A percentile compares a stretch with the other conserved stretches of the same genome.
phyloP scores from a whole-genome alignment of 2,113 vertebrate species.

The Manacus vitellinus region DNA sequence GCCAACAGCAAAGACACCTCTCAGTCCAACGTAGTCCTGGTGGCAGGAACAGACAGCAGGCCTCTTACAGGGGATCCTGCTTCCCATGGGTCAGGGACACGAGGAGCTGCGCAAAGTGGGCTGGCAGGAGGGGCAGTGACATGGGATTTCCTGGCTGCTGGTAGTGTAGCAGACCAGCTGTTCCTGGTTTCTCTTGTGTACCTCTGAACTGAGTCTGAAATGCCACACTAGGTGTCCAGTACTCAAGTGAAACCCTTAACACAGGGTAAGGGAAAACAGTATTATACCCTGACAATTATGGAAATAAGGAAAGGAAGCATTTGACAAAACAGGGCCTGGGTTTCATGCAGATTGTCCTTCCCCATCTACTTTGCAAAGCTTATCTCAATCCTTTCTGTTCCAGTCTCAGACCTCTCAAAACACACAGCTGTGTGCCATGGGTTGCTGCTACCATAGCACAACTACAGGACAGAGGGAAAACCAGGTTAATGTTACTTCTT shows the following conservation, averaged over 20 bases:
- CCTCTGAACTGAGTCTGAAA: background rate
- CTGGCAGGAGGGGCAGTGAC: background rate
- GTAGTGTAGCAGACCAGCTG: background rate
- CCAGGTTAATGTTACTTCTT: background rate
- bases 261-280: background rate
- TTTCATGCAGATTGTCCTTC: background rate
- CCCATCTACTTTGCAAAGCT: background rate
- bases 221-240: background rate
- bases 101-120: rapidly evolving
- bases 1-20: slow-evolving; percentile 73
- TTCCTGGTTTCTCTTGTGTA: background rate
- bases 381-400: background rate
- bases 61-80: background rate
- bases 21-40: slow-evolving; percentile 78
- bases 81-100: background rate
- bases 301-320: background rate
- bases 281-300: rapidly evolving
- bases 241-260: background rate
- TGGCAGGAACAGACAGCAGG: background rate
- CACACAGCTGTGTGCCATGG: background rate
- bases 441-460: background rate
- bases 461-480: background rate
- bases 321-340: background rate
- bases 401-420: background rate
- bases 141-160: background rate